Conservation (phyloP, 2,797 vertebrate species). For the Hybognathus amarus region DNA sequence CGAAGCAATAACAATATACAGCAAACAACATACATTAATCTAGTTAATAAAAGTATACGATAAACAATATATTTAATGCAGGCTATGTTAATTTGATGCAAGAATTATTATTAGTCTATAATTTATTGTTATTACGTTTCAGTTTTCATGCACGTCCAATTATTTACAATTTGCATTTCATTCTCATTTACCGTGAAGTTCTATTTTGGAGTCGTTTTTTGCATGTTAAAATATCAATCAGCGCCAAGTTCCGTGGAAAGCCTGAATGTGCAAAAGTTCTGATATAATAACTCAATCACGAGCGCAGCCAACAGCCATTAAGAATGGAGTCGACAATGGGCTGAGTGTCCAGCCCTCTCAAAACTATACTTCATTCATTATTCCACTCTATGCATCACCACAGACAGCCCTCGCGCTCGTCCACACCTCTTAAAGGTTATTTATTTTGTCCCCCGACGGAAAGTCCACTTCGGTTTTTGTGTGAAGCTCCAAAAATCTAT, state of each 20-base stretch:
- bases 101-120: background rate
- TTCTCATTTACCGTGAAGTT: background rate
- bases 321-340: conserved; percentile 62
- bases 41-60: background rate
- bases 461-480: conserved; percentile 97
- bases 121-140: background rate
- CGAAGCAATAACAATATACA: background rate
- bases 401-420: conserved; percentile 13
- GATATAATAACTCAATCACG: conserved; percentile 59
- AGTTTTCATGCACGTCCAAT: background rate
- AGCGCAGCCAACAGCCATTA: conserved; percentile 58
- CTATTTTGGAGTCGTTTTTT: background rate
- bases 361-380: conserved; percentile 63
- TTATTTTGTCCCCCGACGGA: conserved; percentile 58
- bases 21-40: background rate
- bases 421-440: conserved; percentile 34
- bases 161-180: background rate
- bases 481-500: conserved; percentile 91
- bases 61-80: background rate
- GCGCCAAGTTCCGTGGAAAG: conserved; percentile 64
- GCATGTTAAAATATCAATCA: conserved; percentile 46
- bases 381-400: conserved; percentile 28
- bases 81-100: background rate
- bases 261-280: conserved; percentile 64
- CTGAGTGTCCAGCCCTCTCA: conserved; percentile 55